Percentiles rank a stretch among this genome's conserved stretches.
Evolutionary conservation across 2,888 invertebrate species (phyloP).

Genomic region (Napeogenes sylphis): DNA sequence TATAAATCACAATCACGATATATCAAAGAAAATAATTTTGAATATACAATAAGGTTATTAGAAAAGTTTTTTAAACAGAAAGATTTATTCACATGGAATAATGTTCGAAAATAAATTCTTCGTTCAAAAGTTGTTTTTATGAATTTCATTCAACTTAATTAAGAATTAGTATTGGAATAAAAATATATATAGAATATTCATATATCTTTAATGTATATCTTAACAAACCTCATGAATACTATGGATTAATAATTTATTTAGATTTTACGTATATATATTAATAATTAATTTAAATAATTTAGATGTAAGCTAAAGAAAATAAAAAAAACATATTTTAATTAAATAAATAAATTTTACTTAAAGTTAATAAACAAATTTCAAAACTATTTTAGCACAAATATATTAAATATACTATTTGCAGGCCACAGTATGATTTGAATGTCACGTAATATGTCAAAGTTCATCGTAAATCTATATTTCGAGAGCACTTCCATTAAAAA

Average conservation of each 20-base stretch:
- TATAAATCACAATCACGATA: no score
- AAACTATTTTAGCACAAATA: no score
- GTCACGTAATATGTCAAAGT: slow-evolving; percentile 1
- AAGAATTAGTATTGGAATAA: not conserved
- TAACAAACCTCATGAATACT: no score
- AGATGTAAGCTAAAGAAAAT: no score
- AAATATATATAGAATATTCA: not conserved
- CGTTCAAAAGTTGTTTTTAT: slow-evolving; percentile 13
- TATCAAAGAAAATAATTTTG: slow-evolving; percentile 6
- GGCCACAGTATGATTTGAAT: not conserved
- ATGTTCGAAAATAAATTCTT: slow-evolving; percentile 20
- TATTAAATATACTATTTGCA: no score
- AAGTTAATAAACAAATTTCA: no score
- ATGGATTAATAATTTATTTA: no score
- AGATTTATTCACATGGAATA: slow-evolving; percentile 20
- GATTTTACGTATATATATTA: no score
- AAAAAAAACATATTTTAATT: no score
- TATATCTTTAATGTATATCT: no score
- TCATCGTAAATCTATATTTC: slow-evolving; percentile 3
- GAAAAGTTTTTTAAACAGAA: slow-evolving; percentile 8
- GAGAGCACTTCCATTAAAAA: not conserved
- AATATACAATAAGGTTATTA: slow-evolving; percentile 6
- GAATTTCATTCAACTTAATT: slow-evolving; percentile 4
- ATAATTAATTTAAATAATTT: no score
- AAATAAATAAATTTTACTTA: no score